Conservation (phyloP, 2,888 invertebrate genomes). For the Eupithecia subfuscata region DNA sequence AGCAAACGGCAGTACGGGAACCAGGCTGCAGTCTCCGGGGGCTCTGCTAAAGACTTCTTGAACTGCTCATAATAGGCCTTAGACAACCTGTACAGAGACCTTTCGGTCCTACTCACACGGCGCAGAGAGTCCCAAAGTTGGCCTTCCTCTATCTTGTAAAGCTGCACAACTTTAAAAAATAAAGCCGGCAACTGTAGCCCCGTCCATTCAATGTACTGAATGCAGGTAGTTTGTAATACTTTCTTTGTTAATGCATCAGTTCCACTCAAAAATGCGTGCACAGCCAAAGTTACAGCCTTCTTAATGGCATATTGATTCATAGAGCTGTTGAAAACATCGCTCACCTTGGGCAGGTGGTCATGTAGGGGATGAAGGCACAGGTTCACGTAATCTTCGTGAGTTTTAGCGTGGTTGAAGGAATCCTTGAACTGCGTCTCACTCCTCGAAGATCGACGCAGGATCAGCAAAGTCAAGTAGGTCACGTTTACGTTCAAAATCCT, state of each 20-base stretch:
- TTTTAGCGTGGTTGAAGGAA: constrained; percentile 20
- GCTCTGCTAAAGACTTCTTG: constrained; percentile 13
- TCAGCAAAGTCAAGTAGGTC: constrained; percentile 33
- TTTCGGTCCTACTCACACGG: neutral
- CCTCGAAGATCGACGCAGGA: constrained; percentile 30
- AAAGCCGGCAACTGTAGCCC: constrained; percentile 35
- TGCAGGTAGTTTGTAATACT: constrained; percentile 29
- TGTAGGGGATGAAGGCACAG: constrained; percentile 33
- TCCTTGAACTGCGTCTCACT: constrained; percentile 24
- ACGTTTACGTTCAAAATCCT: constrained; percentile 30
- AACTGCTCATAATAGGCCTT: constrained; percentile 31
- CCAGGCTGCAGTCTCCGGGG: constrained; percentile 23
- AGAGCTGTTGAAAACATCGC: constrained; percentile 1
- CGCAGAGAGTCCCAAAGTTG: constrained; percentile 30
- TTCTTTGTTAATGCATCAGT: constrained; percentile 33
- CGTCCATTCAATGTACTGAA: constrained; percentile 37
- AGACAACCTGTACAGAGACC: constrained; percentile 20
- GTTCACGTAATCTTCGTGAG: constrained; percentile 32
- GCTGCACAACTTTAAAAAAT: constrained; percentile 31
- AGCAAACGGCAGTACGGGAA: constrained; percentile 36
- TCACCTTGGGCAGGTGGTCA: constrained; percentile 23
- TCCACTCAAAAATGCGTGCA: constrained; percentile 29
- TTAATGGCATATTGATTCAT: neutral
- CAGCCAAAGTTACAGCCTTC: constrained; percentile 13
- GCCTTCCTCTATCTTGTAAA: constrained; percentile 31